Conservation (phyloP, 2,113 vertebrate genomes). For the Brachypteracias leptosomus region DNA sequence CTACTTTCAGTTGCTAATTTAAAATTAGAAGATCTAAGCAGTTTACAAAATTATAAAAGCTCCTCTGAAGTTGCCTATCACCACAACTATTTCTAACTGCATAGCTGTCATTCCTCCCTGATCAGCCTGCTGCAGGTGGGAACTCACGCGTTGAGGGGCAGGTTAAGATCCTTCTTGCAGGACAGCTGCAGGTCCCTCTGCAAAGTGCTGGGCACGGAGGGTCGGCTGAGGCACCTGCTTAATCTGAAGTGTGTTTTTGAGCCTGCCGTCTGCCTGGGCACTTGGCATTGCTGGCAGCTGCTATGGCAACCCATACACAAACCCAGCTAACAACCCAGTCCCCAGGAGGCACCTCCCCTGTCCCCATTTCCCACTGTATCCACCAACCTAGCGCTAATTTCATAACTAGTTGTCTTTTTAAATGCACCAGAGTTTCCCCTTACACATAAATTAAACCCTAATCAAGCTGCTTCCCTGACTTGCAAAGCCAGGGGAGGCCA, state of each 20-base stretch:
- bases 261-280: not conserved
- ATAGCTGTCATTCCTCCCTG: not conserved
- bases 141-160: not conserved
- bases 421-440: not conserved
- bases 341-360: not conserved
- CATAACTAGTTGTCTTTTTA: not conserved
- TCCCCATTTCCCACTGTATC: not conserved
- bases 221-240: not conserved
- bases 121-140: not conserved
- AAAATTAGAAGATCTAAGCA: not conserved
- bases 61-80: not conserved
- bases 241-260: rapidly evolving
- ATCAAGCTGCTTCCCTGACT: not conserved
- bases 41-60: not conserved
- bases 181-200: not conserved
- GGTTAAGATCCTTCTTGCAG: not conserved
- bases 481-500: not conserved
- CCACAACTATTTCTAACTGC: not conserved
- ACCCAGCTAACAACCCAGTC: not conserved
- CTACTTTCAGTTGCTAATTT: not conserved
- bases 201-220: rapidly evolving
- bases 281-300: not conserved
- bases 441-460: not conserved
- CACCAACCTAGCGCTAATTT: not conserved
- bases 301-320: conserved; percentile 55